Percentiles rank a stretch among this genome's conserved stretches.
phyloP scores from a whole-genome alignment of 1,140 invertebrate genomes.

The Latrodectus geometricus region DNA sequence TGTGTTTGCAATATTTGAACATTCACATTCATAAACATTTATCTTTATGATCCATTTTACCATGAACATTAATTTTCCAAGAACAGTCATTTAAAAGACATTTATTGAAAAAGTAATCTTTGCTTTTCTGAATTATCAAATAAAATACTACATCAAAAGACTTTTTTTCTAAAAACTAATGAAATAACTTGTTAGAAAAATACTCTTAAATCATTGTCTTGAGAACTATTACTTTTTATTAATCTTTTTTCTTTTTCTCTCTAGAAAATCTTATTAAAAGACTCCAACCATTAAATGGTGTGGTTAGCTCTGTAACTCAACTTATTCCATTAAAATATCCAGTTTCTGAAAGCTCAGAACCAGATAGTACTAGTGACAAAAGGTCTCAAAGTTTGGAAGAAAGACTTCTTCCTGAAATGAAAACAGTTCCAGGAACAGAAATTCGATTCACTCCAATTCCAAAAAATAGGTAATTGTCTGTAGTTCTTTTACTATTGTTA shows the following conservation, averaged over 20 bases:
- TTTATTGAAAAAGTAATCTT: too few species aligned
- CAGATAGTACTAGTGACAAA: conserved; percentile 8
- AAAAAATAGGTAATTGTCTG: conserved; percentile 72
- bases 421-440: conserved; percentile 81
- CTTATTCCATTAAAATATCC: conserved; percentile 64
- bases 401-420: conserved; percentile 79
- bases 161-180: too few species aligned
- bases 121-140: too few species aligned
- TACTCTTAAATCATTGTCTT: too few species aligned
- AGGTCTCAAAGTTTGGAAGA: conserved; percentile 56
- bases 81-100: too few species aligned
- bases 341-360: conserved; percentile 17
- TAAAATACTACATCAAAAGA: too few species aligned
- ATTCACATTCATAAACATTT: too few species aligned
- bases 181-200: too few species aligned
- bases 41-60: too few species aligned
- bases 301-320: conserved; percentile 69
- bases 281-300: conserved; percentile 75
- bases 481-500: neutral
- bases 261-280: conserved; percentile 70
- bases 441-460: conserved; percentile 85
- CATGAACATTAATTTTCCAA: too few species aligned
- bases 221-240: too few species aligned
- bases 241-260: conserved; percentile 59
- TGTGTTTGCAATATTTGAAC: too few species aligned